Evolutionary conservation across 2,113 vertebrate genomes (phyloP), one percentile per base, ranked within the genome.

Genomic region (Aviceda subcristata): DNA sequence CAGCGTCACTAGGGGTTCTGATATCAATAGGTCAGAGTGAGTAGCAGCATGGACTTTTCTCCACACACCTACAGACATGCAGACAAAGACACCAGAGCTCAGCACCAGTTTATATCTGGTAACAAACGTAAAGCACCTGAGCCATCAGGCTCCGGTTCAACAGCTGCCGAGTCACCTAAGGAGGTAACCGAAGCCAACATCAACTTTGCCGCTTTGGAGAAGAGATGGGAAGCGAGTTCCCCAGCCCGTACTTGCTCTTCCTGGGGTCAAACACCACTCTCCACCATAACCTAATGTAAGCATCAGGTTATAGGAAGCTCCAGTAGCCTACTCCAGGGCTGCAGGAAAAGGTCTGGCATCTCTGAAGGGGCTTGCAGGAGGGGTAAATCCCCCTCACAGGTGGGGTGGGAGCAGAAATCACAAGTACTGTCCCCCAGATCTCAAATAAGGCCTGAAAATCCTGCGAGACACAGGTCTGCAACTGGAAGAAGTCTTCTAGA

Each of bases 91-190:
- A 41, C 34, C 72, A 20, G 53, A 24, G 36, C 22, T 34, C 10
- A 4, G 21, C 12, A 13, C 53, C 68, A 23, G 2, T 17, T 27
- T 51, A 51, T 5, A 6, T 4, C 73, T 34, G 51, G 43, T 12
- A 46, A n/a, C 17, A 41, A 38, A n/a, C 0, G 11, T 2, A 12
- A 30, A 30, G 48, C 2, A 0, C 11, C 66, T 7, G 21, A 50
- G n/a, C 24, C 34, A 20, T 38, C 11, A 7, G 27, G 60, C 39
- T 15, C 15, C 1, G 2, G 32, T 50, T 50, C 50, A 63, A 45
- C 36, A 27, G 78, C 36, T 32, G 26, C 21, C 7, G 10, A 41
- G 50, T 32, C 51, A 30, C 20, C 34, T 3, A 10, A 30, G 29
- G 34, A 74, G 29, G 23, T 7, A 48, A 57, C 9, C 15, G 27